Evolutionary conservation across 2,888 invertebrate genomes (phyloP), one percentile per base, ranked within the genome.

Genomic region (Bhutanitis thaidina): DNA sequence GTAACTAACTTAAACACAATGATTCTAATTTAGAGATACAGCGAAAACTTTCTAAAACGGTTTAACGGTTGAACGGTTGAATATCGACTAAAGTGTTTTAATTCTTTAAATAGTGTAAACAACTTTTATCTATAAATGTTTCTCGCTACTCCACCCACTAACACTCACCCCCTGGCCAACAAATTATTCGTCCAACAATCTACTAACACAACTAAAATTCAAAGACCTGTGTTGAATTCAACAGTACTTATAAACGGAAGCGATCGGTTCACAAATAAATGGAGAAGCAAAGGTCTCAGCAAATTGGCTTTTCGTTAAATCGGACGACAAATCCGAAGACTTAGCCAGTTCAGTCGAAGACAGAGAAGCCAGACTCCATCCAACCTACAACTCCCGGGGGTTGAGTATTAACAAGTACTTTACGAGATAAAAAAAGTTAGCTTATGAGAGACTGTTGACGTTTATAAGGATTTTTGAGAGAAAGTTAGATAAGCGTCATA

Each of bases 361-460:
- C 64, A 59, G 69, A 63, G 76, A 77, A 77, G 73, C 67, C 74
- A 69, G 74, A 77, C 77, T 74, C 72, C 58, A 65, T 64, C 35
- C 70, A 53, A 48, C 53, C 67, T 64, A 64, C 59, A 57, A 71
- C 71, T 76, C 75, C 72, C 73, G 51, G 69, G 74, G 77, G 74
- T 75, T 73, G 76, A 73, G 80, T 76, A 85, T 86, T 85, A 84
- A 81, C 82, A 84, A 86, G 85, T 86, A 85, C 85, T 86, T 82
- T 74, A 76, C 67, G 80, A 82, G 81, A 85, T 85, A 85, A 84
- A 86, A 82, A 74, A 85, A 86, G 76, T 86, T 84, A 78, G 72
- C 74, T 76, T 69, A 73, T 76, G 75, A 81, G 75, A 70, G 74
- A 71, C 74, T 77, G 73, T 75, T 77, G 73, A 80, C 71, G 74